Conservation (phyloP, 2,113 vertebrate genomes). For the Dolichallabes microphthalmus region DNA sequence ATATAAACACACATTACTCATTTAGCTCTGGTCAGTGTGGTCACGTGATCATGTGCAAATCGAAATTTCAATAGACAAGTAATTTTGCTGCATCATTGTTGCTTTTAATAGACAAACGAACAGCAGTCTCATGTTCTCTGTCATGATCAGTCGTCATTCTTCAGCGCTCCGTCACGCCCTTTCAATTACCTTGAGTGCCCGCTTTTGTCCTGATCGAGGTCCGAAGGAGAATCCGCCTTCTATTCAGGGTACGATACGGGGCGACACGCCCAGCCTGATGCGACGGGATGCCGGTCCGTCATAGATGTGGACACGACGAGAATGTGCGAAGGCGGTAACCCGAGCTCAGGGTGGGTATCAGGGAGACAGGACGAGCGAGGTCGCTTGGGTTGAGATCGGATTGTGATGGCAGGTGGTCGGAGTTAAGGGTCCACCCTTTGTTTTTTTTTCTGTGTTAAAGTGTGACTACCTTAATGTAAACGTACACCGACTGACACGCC, state of each 20-base stretch:
- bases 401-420: neutral
- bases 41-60: neutral
- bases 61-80: neutral
- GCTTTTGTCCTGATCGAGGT: neutral
- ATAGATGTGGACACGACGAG: neutral
- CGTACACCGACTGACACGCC: neutral
- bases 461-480: neutral
- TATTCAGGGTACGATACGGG: neutral
- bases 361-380: neutral
- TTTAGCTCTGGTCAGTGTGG: neutral
- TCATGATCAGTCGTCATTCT: no score
- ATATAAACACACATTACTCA: no score
- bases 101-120: neutral
- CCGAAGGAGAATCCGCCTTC: neutral
- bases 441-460: neutral
- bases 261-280: neutral
- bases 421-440: neutral
- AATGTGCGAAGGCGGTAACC: neutral
- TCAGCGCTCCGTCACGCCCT: neutral
- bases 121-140: neutral
- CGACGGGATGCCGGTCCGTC: neutral
- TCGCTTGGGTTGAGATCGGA: neutral
- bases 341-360: neutral
- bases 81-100: neutral
- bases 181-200: neutral